These are phyloP conservation scores for Amniataba percoides DNA, from an alignment of 2,797 vertebrate genomes.

Conservation along the genomic window DNA sequence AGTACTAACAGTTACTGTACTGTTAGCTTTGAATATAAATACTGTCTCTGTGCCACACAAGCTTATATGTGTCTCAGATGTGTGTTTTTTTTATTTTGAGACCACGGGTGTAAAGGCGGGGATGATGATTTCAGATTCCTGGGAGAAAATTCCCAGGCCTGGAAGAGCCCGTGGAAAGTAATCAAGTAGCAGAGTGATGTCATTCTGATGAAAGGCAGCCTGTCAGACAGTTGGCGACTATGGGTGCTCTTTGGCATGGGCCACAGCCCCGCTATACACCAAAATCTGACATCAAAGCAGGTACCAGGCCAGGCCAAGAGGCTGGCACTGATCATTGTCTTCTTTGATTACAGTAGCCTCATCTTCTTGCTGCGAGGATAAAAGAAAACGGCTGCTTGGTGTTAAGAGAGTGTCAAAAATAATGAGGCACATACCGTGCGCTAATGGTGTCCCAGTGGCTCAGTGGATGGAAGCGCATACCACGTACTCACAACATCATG, in stretches of 20 bases:
- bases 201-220: slow-evolving; percentile 83
- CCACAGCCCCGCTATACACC: slow-evolving; percentile 69
- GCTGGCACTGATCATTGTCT: slow-evolving; percentile 80
- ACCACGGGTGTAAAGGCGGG: slow-evolving; percentile 65
- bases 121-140: slow-evolving; percentile 78
- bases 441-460: slow-evolving; percentile 60
- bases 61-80: slow-evolving; percentile 52
- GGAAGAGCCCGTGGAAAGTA: slow-evolving; percentile 83
- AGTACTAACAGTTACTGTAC: slow-evolving; percentile 20
- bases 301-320: slow-evolving; percentile 74
- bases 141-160: slow-evolving; percentile 77
- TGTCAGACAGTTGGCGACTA: slow-evolving; percentile 82
- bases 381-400: slow-evolving; percentile 76
- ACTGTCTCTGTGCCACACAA: slow-evolving; percentile 35
- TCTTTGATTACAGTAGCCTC: slow-evolving; percentile 80
- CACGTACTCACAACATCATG: slow-evolving; percentile 46
- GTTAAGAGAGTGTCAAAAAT: slow-evolving; percentile 76
- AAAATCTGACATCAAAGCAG: slow-evolving; percentile 83
- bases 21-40: slow-evolving; percentile 43
- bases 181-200: slow-evolving; percentile 85
- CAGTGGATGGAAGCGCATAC: slow-evolving; percentile 40
- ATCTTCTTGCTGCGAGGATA: slow-evolving; percentile 67
- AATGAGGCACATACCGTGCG: slow-evolving; percentile 63
- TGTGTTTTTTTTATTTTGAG: slow-evolving; percentile 64
- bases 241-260: slow-evolving; percentile 75